A percentile compares a stretch with the other conserved stretches of the same genome.
phyloP scores from a whole-genome alignment of 2,888 invertebrate species.

The Abscondita cerata region DNA sequence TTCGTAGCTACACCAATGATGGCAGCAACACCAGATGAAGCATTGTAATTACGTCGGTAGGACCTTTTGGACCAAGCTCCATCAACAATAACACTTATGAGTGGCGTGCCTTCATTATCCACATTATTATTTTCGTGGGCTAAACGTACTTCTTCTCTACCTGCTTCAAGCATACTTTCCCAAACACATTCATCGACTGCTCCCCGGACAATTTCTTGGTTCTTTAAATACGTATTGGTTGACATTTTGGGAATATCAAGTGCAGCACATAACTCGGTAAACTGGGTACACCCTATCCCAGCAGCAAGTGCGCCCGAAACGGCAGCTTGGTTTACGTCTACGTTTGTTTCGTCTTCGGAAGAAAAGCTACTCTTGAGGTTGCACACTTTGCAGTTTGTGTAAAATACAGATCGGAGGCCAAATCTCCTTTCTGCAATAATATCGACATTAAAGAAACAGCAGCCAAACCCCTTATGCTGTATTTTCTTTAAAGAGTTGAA shows the following conservation, averaged over 20 bases:
- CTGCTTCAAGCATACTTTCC: conserved; percentile 24
- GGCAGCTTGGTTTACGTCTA: too few species aligned
- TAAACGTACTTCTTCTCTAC: conserved; percentile 31
- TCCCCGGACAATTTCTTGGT: neutral
- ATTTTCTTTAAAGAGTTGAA: too few species aligned
- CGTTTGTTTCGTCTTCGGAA: too few species aligned
- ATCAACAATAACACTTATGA: conserved; percentile 43
- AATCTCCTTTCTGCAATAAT: too few species aligned
- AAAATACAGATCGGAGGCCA: too few species aligned
- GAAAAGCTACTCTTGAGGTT: too few species aligned
- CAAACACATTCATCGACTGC: conserved; percentile 8
- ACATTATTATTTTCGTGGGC: conserved; percentile 38
- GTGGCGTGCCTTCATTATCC: conserved; percentile 34
- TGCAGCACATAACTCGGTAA: too few species aligned
- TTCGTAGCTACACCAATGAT: conserved; percentile 13
- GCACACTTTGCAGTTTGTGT: too few species aligned
- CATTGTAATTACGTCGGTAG: conserved; percentile 41
- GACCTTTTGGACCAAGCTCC: conserved; percentile 44
- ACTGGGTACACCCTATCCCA: too few species aligned
- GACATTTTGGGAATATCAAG: neutral
- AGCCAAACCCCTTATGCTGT: too few species aligned
- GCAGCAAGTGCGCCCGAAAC: too few species aligned
- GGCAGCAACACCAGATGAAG: conserved; percentile 42
- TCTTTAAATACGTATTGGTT: neutral
- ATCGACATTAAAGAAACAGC: too few species aligned